Evolutionary conservation across 2,888 invertebrate species (phyloP), one percentile per base, ranked within the genome.

Genomic region (Atherix ibis): DNA sequence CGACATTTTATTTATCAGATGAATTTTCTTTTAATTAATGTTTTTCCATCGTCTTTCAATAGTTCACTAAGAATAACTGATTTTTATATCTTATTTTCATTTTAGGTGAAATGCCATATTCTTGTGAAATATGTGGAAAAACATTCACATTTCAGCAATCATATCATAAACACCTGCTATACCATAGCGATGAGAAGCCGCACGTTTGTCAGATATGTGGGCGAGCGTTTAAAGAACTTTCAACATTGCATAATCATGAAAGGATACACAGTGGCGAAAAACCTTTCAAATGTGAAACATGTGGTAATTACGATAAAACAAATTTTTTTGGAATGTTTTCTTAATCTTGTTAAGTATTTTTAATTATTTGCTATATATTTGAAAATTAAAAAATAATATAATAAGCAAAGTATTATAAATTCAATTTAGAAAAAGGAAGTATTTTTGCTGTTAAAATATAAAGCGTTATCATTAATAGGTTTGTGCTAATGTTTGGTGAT

Each of bases 71-170:
- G n/a, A n/a, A n/a, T n/a, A n/a, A n/a, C n/a, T n/a, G n/a, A n/a
- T n/a, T n/a, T n/a, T n/a, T n/a, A n/a, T n/a, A n/a, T n/a, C n/a
- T n/a, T n/a, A n/a, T n/a, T n/a, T n/a, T n/a, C 16, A 26, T 64
- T 66, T 48, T 66, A 73, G 84, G 87, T 38, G 87, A 87, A 67
- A 85, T 83, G 68, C 87, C 87, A 0, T 87, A 87, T 52, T 75
- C 75, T 15, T 87, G 87, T 51, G 66, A 68, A 31, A 74, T 79
- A 45, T 87, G 87, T 53, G 77, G 77, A 43, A 82, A 84, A 55
- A 80, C 78, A 9, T 87, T 87, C 58, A 85, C 85, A 32, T 87
- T 87, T 62, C 87, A 87, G 62, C 87, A 87, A 50, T 85, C 85
- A 0, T 85, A 82, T 57, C 85, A 85, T 56, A 87, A 87, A 53